These are phyloP conservation scores for Habropoda laboriosa DNA, from an alignment of 1,140 invertebrate species.

Conservation along the genomic window DNA sequence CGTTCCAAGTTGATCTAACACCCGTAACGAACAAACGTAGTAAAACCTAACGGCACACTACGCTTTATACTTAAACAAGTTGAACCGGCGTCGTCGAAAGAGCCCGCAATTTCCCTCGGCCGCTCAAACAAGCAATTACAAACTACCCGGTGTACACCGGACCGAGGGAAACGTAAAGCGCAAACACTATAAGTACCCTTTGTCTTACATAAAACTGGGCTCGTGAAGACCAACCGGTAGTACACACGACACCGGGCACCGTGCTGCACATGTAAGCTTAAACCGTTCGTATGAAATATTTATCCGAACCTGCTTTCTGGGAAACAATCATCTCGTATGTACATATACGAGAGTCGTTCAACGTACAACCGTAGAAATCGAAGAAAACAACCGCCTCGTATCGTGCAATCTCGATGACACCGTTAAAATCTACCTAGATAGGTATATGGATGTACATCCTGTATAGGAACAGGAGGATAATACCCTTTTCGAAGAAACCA, in stretches of 20 bases:
- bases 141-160: background rate
- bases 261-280: background rate
- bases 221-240: background rate
- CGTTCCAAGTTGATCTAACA: background rate
- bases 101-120: background rate
- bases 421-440: background rate
- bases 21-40: background rate
- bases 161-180: background rate
- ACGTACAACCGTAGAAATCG: background rate
- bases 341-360: background rate
- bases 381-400: background rate
- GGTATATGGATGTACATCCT: background rate
- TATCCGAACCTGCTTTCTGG: background rate
- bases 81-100: background rate
- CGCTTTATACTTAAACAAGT: background rate
- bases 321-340: background rate
- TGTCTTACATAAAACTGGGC: background rate
- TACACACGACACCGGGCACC: background rate
- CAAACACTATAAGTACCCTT: background rate
- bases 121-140: slow-evolving; percentile 15
- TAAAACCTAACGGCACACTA: background rate
- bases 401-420: slow-evolving; percentile 1
- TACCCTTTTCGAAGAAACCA: slow-evolving; percentile 8
- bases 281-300: slow-evolving; percentile 6
- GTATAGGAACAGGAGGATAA: background rate